Base-by-base conservation (phyloP, 2,888 invertebrate species). In the Sipha maydis region DNA sequence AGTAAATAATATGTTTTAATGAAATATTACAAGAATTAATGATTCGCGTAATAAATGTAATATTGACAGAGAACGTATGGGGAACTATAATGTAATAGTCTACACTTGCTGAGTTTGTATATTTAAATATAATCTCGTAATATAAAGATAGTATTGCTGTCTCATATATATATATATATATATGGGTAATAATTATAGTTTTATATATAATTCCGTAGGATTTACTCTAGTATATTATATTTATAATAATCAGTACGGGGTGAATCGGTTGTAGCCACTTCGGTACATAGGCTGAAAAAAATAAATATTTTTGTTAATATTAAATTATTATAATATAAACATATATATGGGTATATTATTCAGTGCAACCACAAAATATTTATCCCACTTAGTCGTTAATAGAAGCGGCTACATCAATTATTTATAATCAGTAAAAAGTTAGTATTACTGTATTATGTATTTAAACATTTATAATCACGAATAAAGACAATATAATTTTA, bases 251-350 rank as follows among this genome's bases (percentile, higher is more conserved):
- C 94, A 98, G 93, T 98, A 98, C 92, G 97, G 97, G 93, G 97
- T 95, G 93, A 97, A 98, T 93, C 97, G 95, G 94, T 97, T 97
- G 95, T 97, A 97, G 91, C 97, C 96, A 93, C 97, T 96, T 93
- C 97, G 95, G 93, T 97, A 97, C 91, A 97, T 96, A 92, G 97
- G 96, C 97, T 97, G 94, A 73, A 94, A 93, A 89, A 75, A 61
- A 67, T 69, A 73, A 91, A 4, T 17, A 21, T 56, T 56, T 56
- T 56, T 3, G 21, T 56, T 19, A 56, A 56, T 56, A 56, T 56
- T 5, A 4, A 48, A 48, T 48, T 9, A 48, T 11, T 48, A 48
- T 48, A 9, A 9, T 48, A 48, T 48, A 11, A 48, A 48, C 48
- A 9, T 48, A 48, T 48, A 48, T 48, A 48, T 48, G 48, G 9